Evolutionary conservation across 2,113 vertebrate genomes (phyloP).

Genomic region (Gadus macrocephalus): DNA sequence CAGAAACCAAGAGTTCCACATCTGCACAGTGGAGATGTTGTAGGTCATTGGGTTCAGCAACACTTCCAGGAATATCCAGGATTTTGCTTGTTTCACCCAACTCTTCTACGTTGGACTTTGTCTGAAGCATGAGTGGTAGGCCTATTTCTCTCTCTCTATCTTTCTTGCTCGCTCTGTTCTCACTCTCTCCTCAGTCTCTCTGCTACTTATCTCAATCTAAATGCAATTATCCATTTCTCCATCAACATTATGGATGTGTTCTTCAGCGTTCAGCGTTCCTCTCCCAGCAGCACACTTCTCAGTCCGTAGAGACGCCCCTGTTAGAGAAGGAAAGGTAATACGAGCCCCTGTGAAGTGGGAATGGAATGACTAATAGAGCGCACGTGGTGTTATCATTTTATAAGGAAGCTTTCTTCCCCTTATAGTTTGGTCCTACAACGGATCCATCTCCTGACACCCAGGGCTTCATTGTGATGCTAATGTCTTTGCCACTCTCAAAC

Average conservation of each 20-base stretch:
- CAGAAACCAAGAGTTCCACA: no score
- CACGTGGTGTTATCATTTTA: slow-evolving; percentile 38
- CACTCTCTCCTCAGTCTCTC: slow-evolving; percentile 13
- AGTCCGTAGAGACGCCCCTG: slow-evolving; percentile 51
- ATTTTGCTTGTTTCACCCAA: no score
- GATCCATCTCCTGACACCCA: slow-evolving; percentile 29
- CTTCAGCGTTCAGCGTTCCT: slow-evolving; percentile 34
- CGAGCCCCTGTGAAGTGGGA: slow-evolving; percentile 52
- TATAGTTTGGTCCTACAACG: slow-evolving; percentile 33
- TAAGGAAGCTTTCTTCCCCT: slow-evolving; percentile 14
- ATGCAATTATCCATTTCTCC: slow-evolving; percentile 29
- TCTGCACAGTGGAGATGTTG: no score
- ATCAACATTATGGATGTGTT: slow-evolving; percentile 42
- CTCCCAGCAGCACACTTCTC: slow-evolving; percentile 57
- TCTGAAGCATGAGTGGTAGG: no score
- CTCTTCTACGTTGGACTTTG: no score
- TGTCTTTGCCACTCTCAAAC: slow-evolving; percentile 3
- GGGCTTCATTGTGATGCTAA: slow-evolving; percentile 46
- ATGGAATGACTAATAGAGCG: slow-evolving; percentile 53
- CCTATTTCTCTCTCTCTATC: background rate
- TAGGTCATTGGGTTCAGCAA: no score
- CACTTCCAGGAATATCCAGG: no score
- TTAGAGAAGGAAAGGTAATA: slow-evolving; percentile 43
- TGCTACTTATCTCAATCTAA: slow-evolving; percentile 23
- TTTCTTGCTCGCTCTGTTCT: background rate